phyloP scores from a whole-genome alignment of 2,888 invertebrate genomes.

The Agonum fuliginosum region DNA sequence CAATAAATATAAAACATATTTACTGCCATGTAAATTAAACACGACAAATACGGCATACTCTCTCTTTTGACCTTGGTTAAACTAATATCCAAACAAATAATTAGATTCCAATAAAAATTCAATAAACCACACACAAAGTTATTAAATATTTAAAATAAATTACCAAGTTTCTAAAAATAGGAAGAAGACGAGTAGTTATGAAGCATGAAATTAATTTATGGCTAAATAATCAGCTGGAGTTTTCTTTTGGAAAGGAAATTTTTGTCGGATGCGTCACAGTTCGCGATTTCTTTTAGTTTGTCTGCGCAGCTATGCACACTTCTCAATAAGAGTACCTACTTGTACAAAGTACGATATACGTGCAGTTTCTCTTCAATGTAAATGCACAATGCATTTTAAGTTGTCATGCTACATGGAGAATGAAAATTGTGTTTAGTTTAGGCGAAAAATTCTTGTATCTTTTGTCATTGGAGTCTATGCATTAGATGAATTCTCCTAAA shows the following conservation, averaged over 20 bases:
- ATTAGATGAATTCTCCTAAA: too few relatives aligned
- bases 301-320: constrained; percentile 2
- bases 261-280: constrained; percentile 31
- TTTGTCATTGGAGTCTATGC: too few relatives aligned
- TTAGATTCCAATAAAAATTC: neutral
- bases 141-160: constrained; percentile 26
- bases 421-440: too few relatives aligned
- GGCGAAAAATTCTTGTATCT: too few relatives aligned
- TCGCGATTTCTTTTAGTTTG: constrained; percentile 25
- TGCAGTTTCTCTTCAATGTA: constrained; percentile 3
- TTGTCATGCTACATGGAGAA: neutral
- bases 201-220: neutral
- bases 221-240: neutral
- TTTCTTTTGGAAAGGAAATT: constrained; percentile 37
- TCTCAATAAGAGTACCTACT: neutral
- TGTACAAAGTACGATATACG: too few relatives aligned
- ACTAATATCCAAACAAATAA: constrained; percentile 14
- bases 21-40: neutral
- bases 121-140: neutral
- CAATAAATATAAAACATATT: too few relatives aligned
- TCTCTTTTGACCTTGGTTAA: constrained; percentile 38
- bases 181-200: neutral
- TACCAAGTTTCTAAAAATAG: constrained; percentile 17
- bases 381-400: neutral
- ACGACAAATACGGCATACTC: neutral